Percentiles rank a stretch among this genome's conserved stretches.
These are phyloP conservation scores for Cheilosia impressa DNA, from an alignment of 2,888 invertebrate species.

Conservation along the genomic window DNA sequence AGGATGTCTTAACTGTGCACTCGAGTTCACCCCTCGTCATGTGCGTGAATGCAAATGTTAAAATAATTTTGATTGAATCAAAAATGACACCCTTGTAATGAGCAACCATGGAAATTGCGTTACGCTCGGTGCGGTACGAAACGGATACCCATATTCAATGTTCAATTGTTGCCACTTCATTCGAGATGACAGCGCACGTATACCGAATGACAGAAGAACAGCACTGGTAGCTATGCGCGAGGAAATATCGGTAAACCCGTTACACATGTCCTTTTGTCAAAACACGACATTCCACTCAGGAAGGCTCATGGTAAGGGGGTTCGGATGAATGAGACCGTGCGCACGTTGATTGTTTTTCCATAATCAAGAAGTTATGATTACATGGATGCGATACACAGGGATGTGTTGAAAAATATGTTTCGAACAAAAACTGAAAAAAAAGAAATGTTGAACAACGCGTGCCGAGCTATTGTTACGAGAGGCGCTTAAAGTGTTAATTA, in stretches of 20 bases:
- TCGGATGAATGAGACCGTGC: constrained; percentile 31
- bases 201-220: constrained; percentile 15
- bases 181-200: constrained; percentile 62
- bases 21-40: constrained; percentile 48
- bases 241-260: constrained; percentile 45
- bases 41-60: constrained; percentile 33
- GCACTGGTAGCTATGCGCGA: constrained; percentile 6
- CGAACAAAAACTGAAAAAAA: background rate
- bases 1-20: constrained; percentile 47
- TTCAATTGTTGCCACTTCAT: constrained; percentile 73
- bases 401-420: constrained; percentile 32
- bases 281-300: constrained; percentile 66
- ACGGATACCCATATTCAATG: constrained; percentile 52
- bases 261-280: constrained; percentile 75
- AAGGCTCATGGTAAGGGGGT: constrained; percentile 21
- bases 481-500: constrained; percentile 69
- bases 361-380: constrained; percentile 51
- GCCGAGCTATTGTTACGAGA: constrained; percentile 72
- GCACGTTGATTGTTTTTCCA: constrained; percentile 63
- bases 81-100: constrained; percentile 72
- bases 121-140: constrained; percentile 32
- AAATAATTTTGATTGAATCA: constrained; percentile 60
- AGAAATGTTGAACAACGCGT: constrained; percentile 77
- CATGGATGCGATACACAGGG: constrained; percentile 36
- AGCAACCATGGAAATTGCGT: constrained; percentile 68